phyloP scores from a whole-genome alignment of 2,888 invertebrate genomes.

The Caprella mutica region DNA sequence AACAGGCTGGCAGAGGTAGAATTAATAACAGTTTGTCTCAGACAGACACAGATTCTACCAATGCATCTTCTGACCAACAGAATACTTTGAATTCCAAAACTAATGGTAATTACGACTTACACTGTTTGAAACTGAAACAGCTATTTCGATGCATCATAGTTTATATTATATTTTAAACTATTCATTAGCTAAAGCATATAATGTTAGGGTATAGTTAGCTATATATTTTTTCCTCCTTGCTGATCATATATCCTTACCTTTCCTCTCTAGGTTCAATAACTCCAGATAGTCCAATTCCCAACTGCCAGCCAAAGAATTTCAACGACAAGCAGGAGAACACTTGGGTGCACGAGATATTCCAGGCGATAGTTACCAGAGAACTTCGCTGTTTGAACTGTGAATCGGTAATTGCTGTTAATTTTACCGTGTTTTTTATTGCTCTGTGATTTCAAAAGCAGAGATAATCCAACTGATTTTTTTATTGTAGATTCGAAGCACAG shows the following conservation, averaged over 20 bases:
- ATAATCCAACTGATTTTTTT: background rate
- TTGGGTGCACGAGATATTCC: constrained; percentile 99
- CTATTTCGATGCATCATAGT: too few species aligned
- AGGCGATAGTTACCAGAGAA: constrained; percentile 97
- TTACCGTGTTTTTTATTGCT: background rate
- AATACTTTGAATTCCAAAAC: too few species aligned
- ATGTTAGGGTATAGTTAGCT: too few species aligned
- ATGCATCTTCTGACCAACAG: constrained; percentile 20
- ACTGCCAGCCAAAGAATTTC: too few species aligned
- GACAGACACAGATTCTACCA: constrained; percentile 1
- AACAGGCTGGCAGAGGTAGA: constrained; percentile 23
- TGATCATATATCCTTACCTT: too few species aligned
- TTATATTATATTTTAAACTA: too few species aligned
- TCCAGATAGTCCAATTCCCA: too few species aligned
- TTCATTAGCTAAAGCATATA: too few species aligned
- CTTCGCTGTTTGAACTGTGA: constrained; percentile 98
- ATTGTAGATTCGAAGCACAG: constrained; percentile 32
- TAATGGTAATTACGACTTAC: too few species aligned
- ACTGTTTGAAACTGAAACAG: too few species aligned
- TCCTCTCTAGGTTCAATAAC: too few species aligned
- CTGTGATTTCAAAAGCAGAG: background rate
- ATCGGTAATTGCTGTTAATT: constrained; percentile 54
- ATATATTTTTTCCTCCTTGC: too few species aligned
- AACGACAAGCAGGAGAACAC: constrained; percentile 76
- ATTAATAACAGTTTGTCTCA: constrained; percentile 1